Percentiles rank a stretch among this genome's conserved stretches.
phyloP scores from a whole-genome alignment of 2,113 vertebrate genomes.

The Clarias batrachus region DNA sequence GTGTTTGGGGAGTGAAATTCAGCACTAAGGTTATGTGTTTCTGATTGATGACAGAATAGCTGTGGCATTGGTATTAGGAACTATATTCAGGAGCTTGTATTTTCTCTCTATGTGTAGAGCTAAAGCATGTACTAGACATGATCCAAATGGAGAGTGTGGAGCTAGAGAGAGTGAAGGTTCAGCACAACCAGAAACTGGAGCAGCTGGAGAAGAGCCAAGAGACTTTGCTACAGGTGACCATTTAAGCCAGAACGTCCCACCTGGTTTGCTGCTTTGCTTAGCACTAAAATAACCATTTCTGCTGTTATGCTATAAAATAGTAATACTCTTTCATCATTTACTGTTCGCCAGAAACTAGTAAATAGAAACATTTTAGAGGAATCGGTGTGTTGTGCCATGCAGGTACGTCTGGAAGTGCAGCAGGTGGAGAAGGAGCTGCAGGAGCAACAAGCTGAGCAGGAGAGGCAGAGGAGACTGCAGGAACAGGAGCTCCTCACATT shows the following conservation, averaged over 20 bases:
- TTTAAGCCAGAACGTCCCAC: background rate
- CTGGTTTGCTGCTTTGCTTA: background rate
- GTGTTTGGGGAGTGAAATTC: background rate
- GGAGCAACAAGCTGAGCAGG: slow-evolving; percentile 68
- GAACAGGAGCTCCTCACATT: slow-evolving; percentile 62
- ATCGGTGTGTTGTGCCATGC: background rate
- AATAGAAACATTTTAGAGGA: background rate
- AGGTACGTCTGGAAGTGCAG: slow-evolving; percentile 77
- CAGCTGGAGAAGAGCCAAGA: slow-evolving; percentile 74
- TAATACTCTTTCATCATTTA: background rate
- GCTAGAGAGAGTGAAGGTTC: slow-evolving; percentile 70
- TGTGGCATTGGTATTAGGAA: background rate
- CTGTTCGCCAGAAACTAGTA: background rate
- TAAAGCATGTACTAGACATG: slow-evolving; percentile 77
- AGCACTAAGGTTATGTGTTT: background rate
- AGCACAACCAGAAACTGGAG: slow-evolving; percentile 71
- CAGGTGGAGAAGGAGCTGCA: slow-evolving; percentile 65
- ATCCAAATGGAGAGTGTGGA: slow-evolving; percentile 75
- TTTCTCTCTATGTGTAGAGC: slow-evolving; percentile 65
- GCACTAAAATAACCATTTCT: background rate
- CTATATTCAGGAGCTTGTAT: slow-evolving; percentile 16
- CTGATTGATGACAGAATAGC: background rate
- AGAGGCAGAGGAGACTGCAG: slow-evolving; percentile 71
- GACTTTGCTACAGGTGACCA: slow-evolving; percentile 69
- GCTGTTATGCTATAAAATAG: background rate